These are phyloP conservation scores for Aplysia californica DNA, from an alignment of 1,140 invertebrate genomes.

Conservation along the genomic window DNA sequence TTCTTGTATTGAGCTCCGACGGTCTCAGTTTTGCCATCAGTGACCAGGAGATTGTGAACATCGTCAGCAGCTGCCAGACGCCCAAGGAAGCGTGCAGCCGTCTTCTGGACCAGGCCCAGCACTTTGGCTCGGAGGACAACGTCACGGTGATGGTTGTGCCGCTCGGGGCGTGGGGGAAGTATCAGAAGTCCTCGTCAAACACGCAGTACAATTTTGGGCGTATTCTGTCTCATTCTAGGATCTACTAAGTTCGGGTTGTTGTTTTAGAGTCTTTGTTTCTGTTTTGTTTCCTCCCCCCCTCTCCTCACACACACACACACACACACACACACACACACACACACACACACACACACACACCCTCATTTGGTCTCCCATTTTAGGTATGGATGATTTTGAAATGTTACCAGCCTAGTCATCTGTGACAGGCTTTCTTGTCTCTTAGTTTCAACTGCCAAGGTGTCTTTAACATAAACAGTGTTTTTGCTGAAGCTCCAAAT, in stretches of 20 bases:
- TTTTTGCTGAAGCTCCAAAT: no score
- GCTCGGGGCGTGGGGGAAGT: slow-evolving; percentile 73
- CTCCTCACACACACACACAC: no score
- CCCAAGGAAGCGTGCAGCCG: slow-evolving; percentile 70
- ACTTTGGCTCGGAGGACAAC: slow-evolving; percentile 73
- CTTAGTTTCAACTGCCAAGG: no score
- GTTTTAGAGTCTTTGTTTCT: not conserved
- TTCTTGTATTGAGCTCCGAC: slow-evolving; percentile 71
- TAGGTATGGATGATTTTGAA: no score
- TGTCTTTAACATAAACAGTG: no score
- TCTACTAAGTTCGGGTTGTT: not conserved
- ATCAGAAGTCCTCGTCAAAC: slow-evolving; percentile 41
- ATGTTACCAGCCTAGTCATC: no score
- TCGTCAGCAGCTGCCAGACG: slow-evolving; percentile 66
- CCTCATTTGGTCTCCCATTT: no score
- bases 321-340: no score
- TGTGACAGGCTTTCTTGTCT: no score
- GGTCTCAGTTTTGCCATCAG: slow-evolving; percentile 71
- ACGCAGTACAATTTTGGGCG: slow-evolving; percentile 58
- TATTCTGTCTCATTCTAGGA: slow-evolving; percentile 20
- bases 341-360: no score
- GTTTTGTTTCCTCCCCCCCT: not conserved
- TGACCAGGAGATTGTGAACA: slow-evolving; percentile 71
- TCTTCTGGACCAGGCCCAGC: slow-evolving; percentile 71
- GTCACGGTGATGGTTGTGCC: slow-evolving; percentile 71